Base-by-base conservation (phyloP, 1,140 invertebrate genomes). In the Gryon sp. region DNA sequence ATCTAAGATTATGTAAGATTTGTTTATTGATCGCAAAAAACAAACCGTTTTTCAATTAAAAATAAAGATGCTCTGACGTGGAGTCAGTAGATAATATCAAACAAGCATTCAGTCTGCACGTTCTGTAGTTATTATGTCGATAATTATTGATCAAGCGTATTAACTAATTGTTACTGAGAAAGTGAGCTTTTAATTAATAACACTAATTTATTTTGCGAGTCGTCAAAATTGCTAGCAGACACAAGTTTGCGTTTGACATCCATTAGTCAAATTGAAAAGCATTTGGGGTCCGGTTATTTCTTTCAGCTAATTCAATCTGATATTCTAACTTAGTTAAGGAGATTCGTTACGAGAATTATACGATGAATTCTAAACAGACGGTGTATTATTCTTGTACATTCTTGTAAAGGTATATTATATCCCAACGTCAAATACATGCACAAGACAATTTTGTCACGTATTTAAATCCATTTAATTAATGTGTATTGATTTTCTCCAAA, bases 111-210 rank as follows among this genome's bases (percentile, higher is more conserved):
- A 53, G 40, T 12, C 30, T 52, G 48, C 48, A 52, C 36, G 48
- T 52, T 15, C 20, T 11, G 32, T 20, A 38, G 50, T 53, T 53
- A 38, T 53, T 53, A 53, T 5, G 50, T 20, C 34, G 32, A 53
- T 53, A 53, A 55, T 55, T 55, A 55, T 55, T 41, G 36, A 55
- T 41, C 36, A 19, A 9, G 36, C 50, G 16, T 38, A 15, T 55
- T 28, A 41, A 41, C 12, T 55, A 55, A 40, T 55, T 55, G 24
- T 40, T 55, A 41, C 22, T 12, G 22, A 26, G 24, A 26, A 53
- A 53, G 20, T 8, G n/a, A n/a, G n/a, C n/a, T n/a, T 20, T 0
- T 3, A 4, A 9, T 43, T 30, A 30, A 22, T 15, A 18, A 30
- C 24, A 16, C 9, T 11, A 32, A 43, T 41, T 9, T 12, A 41